Evolutionary conservation across 2,797 vertebrate species (phyloP).

Genomic region (Pitangus sulphuratus): DNA sequence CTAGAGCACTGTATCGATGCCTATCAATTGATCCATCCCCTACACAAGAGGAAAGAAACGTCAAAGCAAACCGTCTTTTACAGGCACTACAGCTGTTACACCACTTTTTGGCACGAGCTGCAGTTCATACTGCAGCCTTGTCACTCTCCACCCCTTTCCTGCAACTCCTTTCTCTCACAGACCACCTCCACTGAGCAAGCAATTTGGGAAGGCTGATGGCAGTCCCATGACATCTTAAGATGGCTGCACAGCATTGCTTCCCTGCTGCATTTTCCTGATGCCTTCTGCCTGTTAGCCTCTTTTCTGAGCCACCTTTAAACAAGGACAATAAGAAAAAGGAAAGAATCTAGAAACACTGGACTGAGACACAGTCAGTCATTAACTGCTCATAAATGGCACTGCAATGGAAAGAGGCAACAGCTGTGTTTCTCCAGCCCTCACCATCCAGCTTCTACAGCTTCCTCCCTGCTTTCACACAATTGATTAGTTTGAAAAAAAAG

Average conservation of each 20-base stretch:
- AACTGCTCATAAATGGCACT: background rate
- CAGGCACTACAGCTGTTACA: background rate
- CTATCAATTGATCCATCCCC: background rate
- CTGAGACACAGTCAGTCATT: background rate
- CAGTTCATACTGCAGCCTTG: background rate
- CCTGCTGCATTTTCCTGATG: background rate
- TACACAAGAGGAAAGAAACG: background rate
- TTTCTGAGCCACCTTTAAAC: background rate
- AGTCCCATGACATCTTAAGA: background rate
- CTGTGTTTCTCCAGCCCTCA: background rate
- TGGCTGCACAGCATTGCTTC: background rate
- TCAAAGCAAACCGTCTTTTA: background rate
- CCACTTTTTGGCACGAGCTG: background rate
- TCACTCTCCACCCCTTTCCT: background rate
- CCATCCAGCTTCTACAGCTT: constrained; percentile 20
- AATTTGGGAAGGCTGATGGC: background rate
- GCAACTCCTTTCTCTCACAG: background rate
- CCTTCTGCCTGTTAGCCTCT: background rate
- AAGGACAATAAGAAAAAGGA: background rate
- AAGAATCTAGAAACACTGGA: background rate
- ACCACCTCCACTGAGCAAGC: background rate
- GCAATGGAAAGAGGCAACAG: background rate
- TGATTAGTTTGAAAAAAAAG: constrained; percentile 59
- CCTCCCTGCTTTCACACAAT: constrained; percentile 50
- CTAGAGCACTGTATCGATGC: accelerated